Base-by-base conservation (phyloP, 1,140 invertebrate species). In the Leptopilina boulardi region DNA sequence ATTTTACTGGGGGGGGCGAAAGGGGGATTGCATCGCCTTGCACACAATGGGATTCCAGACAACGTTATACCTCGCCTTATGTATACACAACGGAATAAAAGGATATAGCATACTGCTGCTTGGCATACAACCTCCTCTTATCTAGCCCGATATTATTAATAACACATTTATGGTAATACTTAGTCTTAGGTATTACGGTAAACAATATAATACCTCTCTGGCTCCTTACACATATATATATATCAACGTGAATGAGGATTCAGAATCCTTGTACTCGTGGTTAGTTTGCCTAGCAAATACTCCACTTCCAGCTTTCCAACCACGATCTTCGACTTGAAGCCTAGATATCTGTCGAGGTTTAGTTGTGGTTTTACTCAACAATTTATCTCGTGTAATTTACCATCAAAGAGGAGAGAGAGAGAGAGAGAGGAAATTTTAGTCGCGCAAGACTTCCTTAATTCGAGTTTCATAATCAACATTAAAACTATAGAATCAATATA, bases 141-240 rank as follows among this genome's bases (percentile, higher is more conserved):
- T 26, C 23, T 30, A 30, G 26, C 26, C 23, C 26, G 59, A 66
- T 66, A 66, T 66, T 66, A 66, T 66, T 66, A 66, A 66, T 66
- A 66, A 66, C 59, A 30, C 26, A 66, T 66, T 66, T 66, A 66
- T 66, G 59, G 59, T 66, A 66, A 66, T 66, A 66, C 59, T 66
- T 66, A 66, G 59, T 30, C 59, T 66, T 66, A 66, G 59, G 59
- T 66, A 66, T 66, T 66, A 66, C 59, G 59, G 59, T 66, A 66
- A 66, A 34, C 26, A 66, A n/a, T 66, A 34, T 66, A 66, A 66
- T 66, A 66, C 59, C 59, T 30, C 59, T 30, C 23, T 23, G 13
- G 59, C 59, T 66, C 59, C 59, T 66, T 66, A 66, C 59, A 30
- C 30, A 66, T 34, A 11, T 66, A 66, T 23, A 30, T 66, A 66